Evolutionary conservation across 2,888 invertebrate species (phyloP), one percentile per base, ranked within the genome.

Genomic region (Drosophila pullipes): DNA sequence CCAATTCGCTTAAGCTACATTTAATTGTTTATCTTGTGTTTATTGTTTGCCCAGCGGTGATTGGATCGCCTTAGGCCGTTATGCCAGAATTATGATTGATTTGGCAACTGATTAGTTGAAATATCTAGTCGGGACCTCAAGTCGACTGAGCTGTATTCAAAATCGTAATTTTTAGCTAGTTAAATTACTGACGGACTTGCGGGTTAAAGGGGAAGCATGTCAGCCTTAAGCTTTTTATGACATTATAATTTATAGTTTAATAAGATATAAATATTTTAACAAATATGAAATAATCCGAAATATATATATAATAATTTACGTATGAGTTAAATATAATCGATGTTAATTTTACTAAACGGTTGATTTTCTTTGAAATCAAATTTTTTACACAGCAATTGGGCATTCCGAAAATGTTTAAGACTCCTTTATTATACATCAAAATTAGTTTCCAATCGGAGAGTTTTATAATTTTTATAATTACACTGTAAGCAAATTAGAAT

Each of bases 21-120:
- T 91, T 91, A 91, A 91, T 89, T 91, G 90, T 91, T 90, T 91
- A 78, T 78, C 78, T 78, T 89, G 80, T 69, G 78, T 75, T 78
- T 78, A 80, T 90, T 90, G 82, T 90, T 88, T 91, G 78, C 73
- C 63, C 59, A 74, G 81, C 78, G 78, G 81, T 82, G 78, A 81
- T 81, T 86, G 79, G 75, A 78, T 84, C 49, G 30, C 25, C 50
- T 47, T 31, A 69, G 54, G 63, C 68, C 39, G 62, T 39, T 55
- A 69, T 75, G 66, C 68, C 57, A 65, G 70, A 72, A 81, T 78
- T 75, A 78, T 88, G 74, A 85, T 71, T 81, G 71, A 71, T 66
- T 61, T 60, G 58, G 62, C 75, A 59, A 75, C 49, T 60, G 74
- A 74, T 78, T 74, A 59, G 41, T 44, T 37, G 33, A 49, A 31